These are phyloP conservation scores for Lamellibrachia columna DNA, from an alignment of 2,888 invertebrate species.

Conservation along the genomic window DNA sequence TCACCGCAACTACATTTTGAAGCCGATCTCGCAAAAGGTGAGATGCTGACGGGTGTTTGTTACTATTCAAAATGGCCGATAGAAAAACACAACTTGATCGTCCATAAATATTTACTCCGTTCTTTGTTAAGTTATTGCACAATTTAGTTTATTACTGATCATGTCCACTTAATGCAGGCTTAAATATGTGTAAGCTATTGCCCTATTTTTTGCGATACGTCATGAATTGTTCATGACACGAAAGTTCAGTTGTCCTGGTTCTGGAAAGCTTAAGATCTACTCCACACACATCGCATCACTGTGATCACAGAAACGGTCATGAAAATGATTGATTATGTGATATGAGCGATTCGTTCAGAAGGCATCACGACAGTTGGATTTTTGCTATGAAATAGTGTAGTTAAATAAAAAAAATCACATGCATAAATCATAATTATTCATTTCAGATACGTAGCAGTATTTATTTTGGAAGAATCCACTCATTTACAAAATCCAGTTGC, in stretches of 20 bases:
- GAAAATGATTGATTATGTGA: no score
- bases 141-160: neutral
- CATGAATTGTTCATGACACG: neutral
- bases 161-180: neutral
- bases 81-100: neutral
- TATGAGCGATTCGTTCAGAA: no score
- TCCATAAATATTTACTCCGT: neutral
- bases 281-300: no score
- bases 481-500: no score
- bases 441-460: no score
- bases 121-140: neutral
- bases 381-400: no score
- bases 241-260: neutral
- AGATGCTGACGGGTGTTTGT: conserved; percentile 5
- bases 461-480: no score
- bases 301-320: no score
- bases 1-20: neutral
- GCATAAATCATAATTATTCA: no score
- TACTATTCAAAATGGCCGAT: conserved; percentile 24
- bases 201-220: neutral
- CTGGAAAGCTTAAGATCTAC: no score
- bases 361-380: no score
- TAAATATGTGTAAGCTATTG: neutral
- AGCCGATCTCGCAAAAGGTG: conserved; percentile 6
- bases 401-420: no score